Evolutionary conservation across 2,113 vertebrate species (phyloP).

Genomic region (Galbula dea): DNA sequence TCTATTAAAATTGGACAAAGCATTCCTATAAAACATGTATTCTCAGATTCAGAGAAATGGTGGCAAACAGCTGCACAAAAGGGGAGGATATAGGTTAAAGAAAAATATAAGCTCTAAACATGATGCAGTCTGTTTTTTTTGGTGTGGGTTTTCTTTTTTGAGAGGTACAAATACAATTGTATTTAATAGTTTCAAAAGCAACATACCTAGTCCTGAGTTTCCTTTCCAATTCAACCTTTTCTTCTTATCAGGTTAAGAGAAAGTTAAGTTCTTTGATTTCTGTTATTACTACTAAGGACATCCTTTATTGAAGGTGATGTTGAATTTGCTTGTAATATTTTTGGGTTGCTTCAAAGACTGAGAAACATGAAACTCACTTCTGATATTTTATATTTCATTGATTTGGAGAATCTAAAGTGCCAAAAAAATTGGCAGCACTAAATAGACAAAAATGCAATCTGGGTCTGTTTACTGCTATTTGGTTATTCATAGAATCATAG

Average conservation of each 20-base stretch:
- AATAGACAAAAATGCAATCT: neutral
- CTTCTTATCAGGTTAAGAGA: neutral
- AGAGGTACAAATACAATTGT: neutral
- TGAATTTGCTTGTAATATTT: neutral
- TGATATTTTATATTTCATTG: neutral
- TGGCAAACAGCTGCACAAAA: neutral
- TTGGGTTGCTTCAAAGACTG: neutral
- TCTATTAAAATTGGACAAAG: neutral
- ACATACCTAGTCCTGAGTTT: neutral
- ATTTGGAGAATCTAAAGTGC: neutral
- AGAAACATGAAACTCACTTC: neutral
- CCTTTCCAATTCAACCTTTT: neutral
- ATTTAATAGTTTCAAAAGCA: neutral
- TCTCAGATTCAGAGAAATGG: neutral
- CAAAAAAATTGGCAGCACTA: neutral
- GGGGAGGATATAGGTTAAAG: neutral
- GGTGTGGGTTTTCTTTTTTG: no score
- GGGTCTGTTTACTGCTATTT: neutral
- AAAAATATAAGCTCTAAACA: neutral
- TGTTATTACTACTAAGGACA: neutral
- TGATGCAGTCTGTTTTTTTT: rapidly evolving
- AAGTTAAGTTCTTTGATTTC: neutral
- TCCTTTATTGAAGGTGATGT: neutral
- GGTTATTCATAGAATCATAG: neutral
- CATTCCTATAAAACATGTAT: neutral